These are phyloP conservation scores for Alces alces DNA, from an alignment of 2,113 vertebrate genomes.

Conservation along the genomic window DNA sequence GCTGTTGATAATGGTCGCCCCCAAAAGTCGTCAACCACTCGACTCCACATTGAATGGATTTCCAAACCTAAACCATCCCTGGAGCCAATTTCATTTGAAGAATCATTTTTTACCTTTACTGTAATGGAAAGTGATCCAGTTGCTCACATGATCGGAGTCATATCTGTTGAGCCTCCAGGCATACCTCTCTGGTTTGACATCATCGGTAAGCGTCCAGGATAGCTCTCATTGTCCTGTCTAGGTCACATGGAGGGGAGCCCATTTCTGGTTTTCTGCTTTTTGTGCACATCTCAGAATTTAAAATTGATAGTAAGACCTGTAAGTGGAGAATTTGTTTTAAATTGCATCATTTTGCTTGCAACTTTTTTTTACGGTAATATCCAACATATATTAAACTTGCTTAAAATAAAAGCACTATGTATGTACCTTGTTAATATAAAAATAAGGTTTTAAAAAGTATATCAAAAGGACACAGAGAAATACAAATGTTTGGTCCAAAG, in stretches of 20 bases:
- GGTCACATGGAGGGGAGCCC: background rate
- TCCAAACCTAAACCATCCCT: conserved; percentile 84
- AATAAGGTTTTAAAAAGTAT: background rate
- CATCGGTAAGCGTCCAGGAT: conserved; percentile 83
- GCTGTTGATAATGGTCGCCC: conserved; percentile 98
- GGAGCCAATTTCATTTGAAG: conserved; percentile 90
- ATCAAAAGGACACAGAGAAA: background rate
- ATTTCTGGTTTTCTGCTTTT: background rate
- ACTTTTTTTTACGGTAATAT: background rate
- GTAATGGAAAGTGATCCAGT: conserved; percentile 99
- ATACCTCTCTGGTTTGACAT: conserved; percentile 96
- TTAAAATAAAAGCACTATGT: background rate
- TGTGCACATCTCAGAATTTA: background rate
- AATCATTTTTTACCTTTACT: conserved; percentile 90
- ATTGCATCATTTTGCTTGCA: background rate
- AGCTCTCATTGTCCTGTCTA: background rate
- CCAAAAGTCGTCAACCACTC: conserved; percentile 93
- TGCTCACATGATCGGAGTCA: conserved; percentile 96
- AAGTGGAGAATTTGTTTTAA: background rate
- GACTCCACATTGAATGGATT: conserved; percentile 98
- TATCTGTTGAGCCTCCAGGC: conserved; percentile 89
- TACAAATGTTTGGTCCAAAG: background rate
- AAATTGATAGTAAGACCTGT: background rate
- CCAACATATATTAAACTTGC: background rate
- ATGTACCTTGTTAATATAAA: background rate